Base-by-base conservation (phyloP, 2,888 invertebrate genomes). In the Papilio elwesi region DNA sequence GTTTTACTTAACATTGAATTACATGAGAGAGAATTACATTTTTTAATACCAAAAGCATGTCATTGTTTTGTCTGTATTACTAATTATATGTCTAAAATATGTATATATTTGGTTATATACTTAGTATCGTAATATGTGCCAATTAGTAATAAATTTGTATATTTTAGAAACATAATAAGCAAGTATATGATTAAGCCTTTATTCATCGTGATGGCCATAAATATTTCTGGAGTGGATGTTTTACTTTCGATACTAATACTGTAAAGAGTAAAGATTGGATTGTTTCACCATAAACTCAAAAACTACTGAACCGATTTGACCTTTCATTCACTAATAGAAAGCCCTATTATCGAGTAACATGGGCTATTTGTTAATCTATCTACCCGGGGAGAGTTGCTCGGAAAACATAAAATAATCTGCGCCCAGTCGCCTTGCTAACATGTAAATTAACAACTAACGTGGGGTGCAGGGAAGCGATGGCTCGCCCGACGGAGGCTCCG, bases 401-500 rank as follows among this genome's bases (percentile, higher is more conserved):
- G 9, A 43, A 43, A 6, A 43, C 26, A 26, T 59, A 59, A 59
- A 38, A 59, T 59, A 59, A 38, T 59, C n/a, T 8, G 1, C n/a
- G 38, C 57, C 36, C 36, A 59, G 9, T 59, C 26, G 15, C 52
- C 51, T 51, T 16, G 67, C 55, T 66, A 43, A 70, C 51, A 59
- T 52, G 66, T 57, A 43, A n/a, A 70, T 65, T 71, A 72, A 68
- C 65, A 62, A 78, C 78, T 77, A 76, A 76, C 77, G 11, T 77
- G 76, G 55, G 75, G 76, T 77, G 74, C 81, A 90, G 90, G 89
- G 86, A 81, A 90, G 91, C 85, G 91, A 91, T 86, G 85, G 90
- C 71, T 90, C 91, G 36, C 78, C 78, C 70, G 92, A 91, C 78
- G 79, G 78, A 49, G 77, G 75, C 55, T 43, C 65, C 68, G 79